These are phyloP conservation scores for Illadopsis cleaveri DNA, from an alignment of 2,113 vertebrate genomes.

Conservation along the genomic window DNA sequence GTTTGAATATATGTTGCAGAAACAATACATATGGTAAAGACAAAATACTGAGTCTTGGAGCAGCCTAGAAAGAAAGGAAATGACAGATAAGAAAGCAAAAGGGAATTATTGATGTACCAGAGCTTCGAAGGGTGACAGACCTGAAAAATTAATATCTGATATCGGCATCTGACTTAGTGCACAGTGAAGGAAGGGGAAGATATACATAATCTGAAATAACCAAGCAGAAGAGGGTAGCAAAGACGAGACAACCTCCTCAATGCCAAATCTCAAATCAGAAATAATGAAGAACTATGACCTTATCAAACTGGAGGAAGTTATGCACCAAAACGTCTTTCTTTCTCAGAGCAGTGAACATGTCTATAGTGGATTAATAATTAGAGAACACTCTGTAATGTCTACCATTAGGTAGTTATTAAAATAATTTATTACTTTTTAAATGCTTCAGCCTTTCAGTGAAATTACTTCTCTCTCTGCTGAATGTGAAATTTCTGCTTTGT, in stretches of 20 bases:
- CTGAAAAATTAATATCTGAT: neutral
- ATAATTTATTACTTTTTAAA: slow-evolving; percentile 40
- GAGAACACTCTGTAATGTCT: neutral
- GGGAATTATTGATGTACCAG: neutral
- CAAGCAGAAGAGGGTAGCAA: neutral
- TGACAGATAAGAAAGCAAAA: neutral
- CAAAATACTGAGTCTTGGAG: neutral
- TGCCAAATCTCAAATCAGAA: neutral
- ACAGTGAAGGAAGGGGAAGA: neutral
- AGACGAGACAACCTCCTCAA: neutral
- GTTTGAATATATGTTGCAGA: neutral
- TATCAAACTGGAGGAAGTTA: neutral
- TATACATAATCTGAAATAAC: neutral
- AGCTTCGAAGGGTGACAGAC: neutral
- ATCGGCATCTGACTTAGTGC: neutral
- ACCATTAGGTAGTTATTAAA: slow-evolving; percentile 6
- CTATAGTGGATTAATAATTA: slow-evolving; percentile 19
- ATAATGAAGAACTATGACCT: neutral
- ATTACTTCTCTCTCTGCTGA: neutral
- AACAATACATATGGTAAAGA: neutral
- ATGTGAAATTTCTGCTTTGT: neutral
- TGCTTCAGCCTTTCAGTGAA: neutral
- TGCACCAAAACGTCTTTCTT: neutral
- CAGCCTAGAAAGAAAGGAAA: neutral
- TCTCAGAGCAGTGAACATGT: neutral